Percentiles rank a stretch among this genome's conserved stretches.
Evolutionary conservation across 1,140 invertebrate genomes (phyloP).

Genomic region (Macrotrachela quadricornifera): DNA sequence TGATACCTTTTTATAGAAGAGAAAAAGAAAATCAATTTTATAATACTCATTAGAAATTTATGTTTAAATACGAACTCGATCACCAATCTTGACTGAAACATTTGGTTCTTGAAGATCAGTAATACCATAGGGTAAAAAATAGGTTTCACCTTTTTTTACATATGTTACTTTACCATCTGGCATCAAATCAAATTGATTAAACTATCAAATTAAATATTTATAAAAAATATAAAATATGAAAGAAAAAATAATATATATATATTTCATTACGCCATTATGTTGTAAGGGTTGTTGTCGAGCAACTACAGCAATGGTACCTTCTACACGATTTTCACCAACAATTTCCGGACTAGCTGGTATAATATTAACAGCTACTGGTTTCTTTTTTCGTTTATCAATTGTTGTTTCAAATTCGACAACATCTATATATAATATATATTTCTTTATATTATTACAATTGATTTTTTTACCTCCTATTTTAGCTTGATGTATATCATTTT

Average conservation of each 20-base stretch:
- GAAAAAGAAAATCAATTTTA: no score
- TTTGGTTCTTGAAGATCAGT: conserved; percentile 56
- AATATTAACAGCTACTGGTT: conserved; percentile 81
- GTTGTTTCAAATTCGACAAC: conserved; percentile 97
- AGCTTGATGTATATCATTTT: no score
- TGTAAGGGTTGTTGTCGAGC: conserved; percentile 13
- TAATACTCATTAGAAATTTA: no score
- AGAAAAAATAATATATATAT: conserved; percentile 9
- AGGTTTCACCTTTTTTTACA: conserved; percentile 89
- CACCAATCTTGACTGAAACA: conserved; percentile 48
- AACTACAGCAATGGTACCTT: conserved; percentile 78
- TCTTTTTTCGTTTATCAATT: conserved; percentile 79
- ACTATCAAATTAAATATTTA: neutral
- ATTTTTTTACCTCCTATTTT: no score
- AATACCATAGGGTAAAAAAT: conserved; percentile 85
- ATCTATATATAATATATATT: conserved; percentile 33
- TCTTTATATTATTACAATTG: no score
- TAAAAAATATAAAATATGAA: neutral
- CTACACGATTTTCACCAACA: conserved; percentile 71
- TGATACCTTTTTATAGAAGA: no score
- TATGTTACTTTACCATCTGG: conserved; percentile 74
- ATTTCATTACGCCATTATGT: no score
- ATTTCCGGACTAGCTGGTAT: conserved; percentile 59
- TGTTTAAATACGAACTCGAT: conserved; percentile 6
- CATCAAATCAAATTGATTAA: neutral